Evolutionary conservation across 2,113 vertebrate species (phyloP), one percentile per base, ranked within the genome.

Genomic region (Semnopithecus entellus): DNA sequence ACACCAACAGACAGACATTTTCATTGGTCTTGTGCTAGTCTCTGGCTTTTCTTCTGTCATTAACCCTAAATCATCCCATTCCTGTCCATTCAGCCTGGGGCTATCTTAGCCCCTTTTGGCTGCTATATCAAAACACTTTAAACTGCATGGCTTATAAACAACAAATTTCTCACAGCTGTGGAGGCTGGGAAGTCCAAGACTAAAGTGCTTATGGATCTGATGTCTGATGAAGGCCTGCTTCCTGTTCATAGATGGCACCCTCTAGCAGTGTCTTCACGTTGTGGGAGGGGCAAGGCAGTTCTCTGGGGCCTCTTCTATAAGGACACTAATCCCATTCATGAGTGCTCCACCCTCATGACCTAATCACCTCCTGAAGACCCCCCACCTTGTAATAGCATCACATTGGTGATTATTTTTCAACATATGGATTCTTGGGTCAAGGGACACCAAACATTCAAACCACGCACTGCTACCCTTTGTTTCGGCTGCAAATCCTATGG

Each of bases 1-100:
- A 27, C 52, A 50, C 27, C 20, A 17, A 6, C 12, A n/a, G 64
- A 78, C 35, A 9, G 3, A 6, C 14, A 20, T 55, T 7, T 5
- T 59, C 61, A 1, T 6, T 66, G 57, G 18, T 8, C 43, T 2
- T 3, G 1, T 27, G 35, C 75, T 52, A 5, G 0, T 70, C 12
- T 52, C 40, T 5, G 1, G 17, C 92, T 40, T 85, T 16, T 50
- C 55, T 45, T 73, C 18, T 30, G 35, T 38, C 17, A 3, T 66
- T 64, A 70, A n/a, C 78, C 12, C 12, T n/a, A n/a, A 6, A 12
- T 30, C 6, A 20, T 38, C 61, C 80, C 45, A 0, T 55, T 73
- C 25, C 40, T 43, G 4, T 38, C 43, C 45, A 8, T 18, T 4
- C 2, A 3, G 38, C 73, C 25, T 85, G 2, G 0, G 17, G 45